Evolutionary conservation across 64 coral and sea anemone genomes (phyloP).

Genomic region (Stylophora pistillata): DNA sequence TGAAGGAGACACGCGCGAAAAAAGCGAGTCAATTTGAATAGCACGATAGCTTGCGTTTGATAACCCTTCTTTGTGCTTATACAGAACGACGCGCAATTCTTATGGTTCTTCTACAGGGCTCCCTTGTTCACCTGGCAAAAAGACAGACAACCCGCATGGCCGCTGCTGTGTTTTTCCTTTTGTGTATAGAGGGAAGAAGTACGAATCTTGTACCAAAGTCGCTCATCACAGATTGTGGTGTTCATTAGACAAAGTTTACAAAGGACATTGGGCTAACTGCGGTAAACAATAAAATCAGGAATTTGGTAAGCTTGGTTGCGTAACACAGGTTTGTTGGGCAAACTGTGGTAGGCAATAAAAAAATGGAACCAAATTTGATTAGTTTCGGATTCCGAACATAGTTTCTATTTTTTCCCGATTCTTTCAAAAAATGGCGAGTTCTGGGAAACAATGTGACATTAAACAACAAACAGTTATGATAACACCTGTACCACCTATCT

Average conservation of each 20-base stretch:
- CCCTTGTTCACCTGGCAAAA: conserved; percentile 2
- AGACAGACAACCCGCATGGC: background rate
- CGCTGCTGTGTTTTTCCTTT: conserved; percentile 18
- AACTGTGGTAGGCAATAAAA: too few species aligned
- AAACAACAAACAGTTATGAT: too few species aligned
- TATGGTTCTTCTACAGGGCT: background rate
- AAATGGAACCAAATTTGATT: too few species aligned
- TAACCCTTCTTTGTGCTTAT: background rate
- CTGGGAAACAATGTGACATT: too few species aligned
- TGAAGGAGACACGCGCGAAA: background rate
- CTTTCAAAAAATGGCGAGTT: too few species aligned
- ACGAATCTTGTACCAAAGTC: conserved; percentile 2
- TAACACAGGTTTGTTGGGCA: too few species aligned
- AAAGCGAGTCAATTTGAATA: background rate
- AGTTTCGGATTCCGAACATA: too few species aligned
- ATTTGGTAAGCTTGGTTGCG: too few species aligned
- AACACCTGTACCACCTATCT: too few species aligned
- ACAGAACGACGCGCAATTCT: background rate
- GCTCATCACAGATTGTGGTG: background rate
- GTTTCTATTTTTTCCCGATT: too few species aligned
- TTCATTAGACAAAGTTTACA: background rate
- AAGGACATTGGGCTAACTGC: background rate
- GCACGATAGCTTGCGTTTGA: background rate
- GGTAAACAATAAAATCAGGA: background rate
- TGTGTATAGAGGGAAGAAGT: background rate